These are phyloP conservation scores for Lathronympha strigana DNA, from an alignment of 2,888 invertebrate species.

Conservation along the genomic window DNA sequence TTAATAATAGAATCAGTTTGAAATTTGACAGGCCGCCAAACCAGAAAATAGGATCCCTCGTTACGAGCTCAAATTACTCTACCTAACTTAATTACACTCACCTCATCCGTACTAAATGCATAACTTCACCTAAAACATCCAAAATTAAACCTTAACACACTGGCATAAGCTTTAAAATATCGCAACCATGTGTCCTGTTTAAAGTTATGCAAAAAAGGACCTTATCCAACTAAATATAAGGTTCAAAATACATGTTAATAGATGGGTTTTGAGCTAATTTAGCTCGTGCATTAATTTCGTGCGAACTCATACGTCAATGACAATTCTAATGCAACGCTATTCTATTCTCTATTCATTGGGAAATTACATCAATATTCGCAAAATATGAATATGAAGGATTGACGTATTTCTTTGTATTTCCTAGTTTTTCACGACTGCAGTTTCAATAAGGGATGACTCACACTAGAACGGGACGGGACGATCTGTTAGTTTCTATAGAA, in stretches of 20 bases:
- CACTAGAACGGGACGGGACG: too few species aligned
- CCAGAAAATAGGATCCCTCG: background rate
- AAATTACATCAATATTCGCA: background rate
- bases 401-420: too few species aligned
- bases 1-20: background rate
- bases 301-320: slow-evolving; percentile 12
- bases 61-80: background rate
- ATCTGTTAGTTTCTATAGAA: too few species aligned
- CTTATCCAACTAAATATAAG: background rate
- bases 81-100: slow-evolving; percentile 1
- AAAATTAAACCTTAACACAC: background rate
- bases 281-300: slow-evolving; percentile 2
- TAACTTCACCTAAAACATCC: background rate
- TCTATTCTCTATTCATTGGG: background rate
- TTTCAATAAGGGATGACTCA: too few species aligned
- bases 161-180: background rate
- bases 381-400: too few species aligned
- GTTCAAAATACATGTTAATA: background rate
- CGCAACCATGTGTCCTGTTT: background rate
- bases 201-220: background rate
- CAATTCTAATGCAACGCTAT: background rate
- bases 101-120: slow-evolving; percentile 1
- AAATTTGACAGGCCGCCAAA: background rate
- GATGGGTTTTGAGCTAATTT: background rate
- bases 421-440: too few species aligned